A percentile compares a stretch with the other conserved stretches of the same genome.
These are phyloP conservation scores for Sinohyriopsis cumingii DNA, from an alignment of 2,888 invertebrate species.

Conservation along the genomic window DNA sequence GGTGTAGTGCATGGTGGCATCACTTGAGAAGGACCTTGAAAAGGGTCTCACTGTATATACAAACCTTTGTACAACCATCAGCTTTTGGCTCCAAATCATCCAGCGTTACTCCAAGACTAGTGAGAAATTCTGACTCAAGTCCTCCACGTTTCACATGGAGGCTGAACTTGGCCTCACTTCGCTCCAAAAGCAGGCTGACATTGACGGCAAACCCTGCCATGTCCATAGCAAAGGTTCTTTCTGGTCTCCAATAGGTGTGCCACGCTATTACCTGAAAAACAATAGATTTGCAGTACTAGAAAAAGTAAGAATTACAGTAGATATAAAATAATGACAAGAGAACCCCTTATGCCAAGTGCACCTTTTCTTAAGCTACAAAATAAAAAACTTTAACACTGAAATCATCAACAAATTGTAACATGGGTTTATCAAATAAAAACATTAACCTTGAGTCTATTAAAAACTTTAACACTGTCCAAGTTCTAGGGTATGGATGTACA, in stretches of 20 bases:
- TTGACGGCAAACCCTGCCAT: conserved; percentile 96
- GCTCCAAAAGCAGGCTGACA: conserved; percentile 71
- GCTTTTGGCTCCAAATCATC: conserved; percentile 92
- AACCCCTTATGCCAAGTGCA: no score
- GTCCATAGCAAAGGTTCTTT: conserved; percentile 94
- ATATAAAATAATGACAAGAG: no score
- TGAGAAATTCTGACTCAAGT: conserved; percentile 85
- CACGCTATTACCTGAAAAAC: conserved; percentile 77
- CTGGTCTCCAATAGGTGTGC: conserved; percentile 85
- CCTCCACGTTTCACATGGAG: conserved; percentile 89
- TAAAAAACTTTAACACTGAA: no score
- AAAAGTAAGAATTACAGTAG: not conserved
- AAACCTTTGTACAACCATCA: conserved; percentile 87
- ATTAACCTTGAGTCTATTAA: no score
- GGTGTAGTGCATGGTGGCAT: no score
- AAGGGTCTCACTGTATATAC: no score
- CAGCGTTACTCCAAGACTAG: conserved; percentile 79
- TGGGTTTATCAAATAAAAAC: no score
- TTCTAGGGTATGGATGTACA: no score
- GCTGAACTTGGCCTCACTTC: conserved; percentile 76
- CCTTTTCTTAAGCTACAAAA: no score
- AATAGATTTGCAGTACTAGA: conserved; percentile 5
- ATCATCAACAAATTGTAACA: no score
- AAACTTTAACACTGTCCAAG: no score
- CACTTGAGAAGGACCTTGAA: no score